These are phyloP conservation scores for Chelon auratus DNA, from an alignment of 2,797 vertebrate genomes.

Conservation along the genomic window DNA sequence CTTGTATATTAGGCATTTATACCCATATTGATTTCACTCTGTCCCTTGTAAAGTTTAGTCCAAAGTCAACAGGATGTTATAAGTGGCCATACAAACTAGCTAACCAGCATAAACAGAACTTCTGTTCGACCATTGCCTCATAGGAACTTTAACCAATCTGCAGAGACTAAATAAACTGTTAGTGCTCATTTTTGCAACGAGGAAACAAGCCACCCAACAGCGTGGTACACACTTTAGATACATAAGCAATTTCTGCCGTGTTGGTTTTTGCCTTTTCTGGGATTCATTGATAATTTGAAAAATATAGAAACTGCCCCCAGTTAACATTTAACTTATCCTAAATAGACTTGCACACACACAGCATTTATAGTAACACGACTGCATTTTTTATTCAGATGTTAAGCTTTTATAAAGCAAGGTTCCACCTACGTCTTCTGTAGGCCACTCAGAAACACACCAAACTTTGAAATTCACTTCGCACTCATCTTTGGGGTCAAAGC, in stretches of 20 bases:
- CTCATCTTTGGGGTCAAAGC: conserved; percentile 69
- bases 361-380: neutral
- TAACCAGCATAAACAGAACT: neutral
- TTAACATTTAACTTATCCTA: neutral
- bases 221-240: neutral
- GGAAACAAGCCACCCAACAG: neutral
- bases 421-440: conserved; percentile 17
- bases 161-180: neutral
- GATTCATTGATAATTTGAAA: neutral
- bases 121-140: neutral
- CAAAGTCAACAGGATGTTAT: too few species aligned
- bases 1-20: neutral
- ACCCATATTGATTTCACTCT: neutral
- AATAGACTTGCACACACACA: neutral
- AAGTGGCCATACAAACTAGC: neutral
- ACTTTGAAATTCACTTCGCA: conserved; percentile 69
- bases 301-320: neutral
- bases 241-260: too few species aligned
- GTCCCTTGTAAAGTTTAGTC: neutral
- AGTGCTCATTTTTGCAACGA: neutral
- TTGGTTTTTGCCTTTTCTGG: neutral
- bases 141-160: neutral
- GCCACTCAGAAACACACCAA: conserved; percentile 39
- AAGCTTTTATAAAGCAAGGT: conserved; percentile 17
- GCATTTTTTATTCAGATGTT: conserved; percentile 33